Conservation (phyloP, 1,140 invertebrate genomes). For the Pygmarrhopalites habei region DNA sequence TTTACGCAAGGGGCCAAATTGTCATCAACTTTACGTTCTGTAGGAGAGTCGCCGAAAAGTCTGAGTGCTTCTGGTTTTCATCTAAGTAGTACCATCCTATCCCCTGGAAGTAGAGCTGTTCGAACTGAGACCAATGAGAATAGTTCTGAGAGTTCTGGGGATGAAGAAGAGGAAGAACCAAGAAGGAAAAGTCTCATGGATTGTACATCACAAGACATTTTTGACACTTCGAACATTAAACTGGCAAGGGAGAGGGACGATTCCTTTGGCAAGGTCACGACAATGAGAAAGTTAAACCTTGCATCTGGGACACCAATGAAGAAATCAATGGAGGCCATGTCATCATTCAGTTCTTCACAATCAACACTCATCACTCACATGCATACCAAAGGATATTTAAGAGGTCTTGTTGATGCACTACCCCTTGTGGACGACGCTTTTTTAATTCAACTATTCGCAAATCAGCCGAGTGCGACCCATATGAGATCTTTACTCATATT, state of each 20-base stretch:
- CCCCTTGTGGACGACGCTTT: conserved; percentile 18
- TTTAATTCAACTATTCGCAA: conserved; percentile 25
- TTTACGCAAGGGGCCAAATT: no score
- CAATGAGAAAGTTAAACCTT: not conserved
- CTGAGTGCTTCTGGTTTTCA: not conserved
- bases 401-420: conserved; percentile 26
- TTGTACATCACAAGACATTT: conserved; percentile 2
- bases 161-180: conserved; percentile 1
- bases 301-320: not conserved
- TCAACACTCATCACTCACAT: conserved; percentile 14
- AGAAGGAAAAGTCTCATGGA: conserved; percentile 4
- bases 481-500: conserved; percentile 30
- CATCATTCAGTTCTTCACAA: not conserved
- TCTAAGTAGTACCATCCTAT: not conserved
- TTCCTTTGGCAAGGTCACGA: not conserved
- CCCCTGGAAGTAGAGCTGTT: not conserved
- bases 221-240: not conserved
- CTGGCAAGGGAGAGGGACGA: not conserved
- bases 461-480: not conserved
- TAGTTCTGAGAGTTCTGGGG: conserved; percentile 3
- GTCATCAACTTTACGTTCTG: not conserved
- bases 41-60: not conserved
- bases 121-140: conserved; percentile 3
- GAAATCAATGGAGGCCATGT: not conserved
- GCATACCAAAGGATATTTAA: conserved; percentile 25